Evolutionary conservation across 2,888 invertebrate species (phyloP), one percentile per base, ranked within the genome.

Genomic region (Cremastobaeus sp.): DNA sequence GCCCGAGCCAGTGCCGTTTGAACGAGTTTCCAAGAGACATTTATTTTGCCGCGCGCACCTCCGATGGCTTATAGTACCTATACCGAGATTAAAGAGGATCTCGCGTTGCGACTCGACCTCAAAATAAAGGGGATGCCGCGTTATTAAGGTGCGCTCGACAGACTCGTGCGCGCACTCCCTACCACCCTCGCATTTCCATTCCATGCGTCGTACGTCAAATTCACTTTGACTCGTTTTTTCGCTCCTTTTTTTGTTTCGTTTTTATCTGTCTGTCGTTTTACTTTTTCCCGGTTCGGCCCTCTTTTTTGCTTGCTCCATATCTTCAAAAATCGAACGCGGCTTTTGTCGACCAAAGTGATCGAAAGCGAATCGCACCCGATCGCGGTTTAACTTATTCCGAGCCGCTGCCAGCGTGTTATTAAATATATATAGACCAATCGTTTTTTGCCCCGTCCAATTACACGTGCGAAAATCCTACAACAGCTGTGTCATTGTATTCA

Each of bases 31-130:
- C 21, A 1, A 52, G 54, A 68, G 81, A 65, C 81, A 82, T 71
- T 78, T 77, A 32, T 79, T 82, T 32, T 45, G 43, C 79, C 55
- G 28, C 73, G 12, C 25, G 17, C 66, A 37, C 39, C 55, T 65
- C 21, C 73, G 62, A 72, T 72, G 77, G 79, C 80, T 78, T 82
- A 82, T 80, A 52, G 78, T 81, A 66, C 74, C 76, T 77, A 83
- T 83, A 83, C 83, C 81, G 80, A 82, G 83, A 83, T 84, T 84
- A 84, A 84, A 84, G 84, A 77, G 83, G 83, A 84, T 82, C 79
- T 77, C 78, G 77, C 81, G 79, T 78, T 81, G 75, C 76, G 80
- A 76, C 78, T 77, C 79, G 80, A 77, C 78, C 82, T 78, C 78
- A 77, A 79, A 82, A 79, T 84, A 84, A 84, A 84, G 84, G 83